These are phyloP conservation scores for Phyllostomus discolor DNA, from an alignment of 2,113 vertebrate species.

Conservation along the genomic window DNA sequence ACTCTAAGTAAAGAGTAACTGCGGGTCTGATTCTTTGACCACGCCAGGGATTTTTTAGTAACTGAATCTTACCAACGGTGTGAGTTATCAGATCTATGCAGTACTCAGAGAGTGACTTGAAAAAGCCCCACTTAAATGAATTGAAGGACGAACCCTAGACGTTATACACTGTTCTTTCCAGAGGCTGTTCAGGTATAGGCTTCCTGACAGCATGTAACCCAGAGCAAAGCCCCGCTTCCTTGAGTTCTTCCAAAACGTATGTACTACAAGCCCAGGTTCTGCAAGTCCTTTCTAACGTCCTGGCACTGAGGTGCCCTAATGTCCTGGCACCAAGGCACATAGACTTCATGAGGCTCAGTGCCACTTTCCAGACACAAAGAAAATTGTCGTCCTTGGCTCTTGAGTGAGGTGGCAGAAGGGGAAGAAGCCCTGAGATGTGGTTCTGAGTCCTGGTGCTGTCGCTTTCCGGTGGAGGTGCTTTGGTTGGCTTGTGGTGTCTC, in stretches of 20 bases:
- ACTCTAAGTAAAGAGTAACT: not conserved
- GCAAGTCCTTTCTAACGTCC: not conserved
- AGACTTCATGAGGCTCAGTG: not conserved
- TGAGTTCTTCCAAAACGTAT: not conserved
- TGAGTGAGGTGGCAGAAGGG: not conserved
- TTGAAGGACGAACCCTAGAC: not conserved
- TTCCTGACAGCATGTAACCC: not conserved
- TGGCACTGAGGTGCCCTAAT: not conserved
- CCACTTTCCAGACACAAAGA: not conserved
- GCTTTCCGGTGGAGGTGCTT: not conserved
- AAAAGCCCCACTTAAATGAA: not conserved
- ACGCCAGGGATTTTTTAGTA: not conserved
- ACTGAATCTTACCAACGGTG: not conserved
- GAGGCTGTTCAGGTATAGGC: not conserved
- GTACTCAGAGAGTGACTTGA: not conserved
- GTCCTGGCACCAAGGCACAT: not conserved
- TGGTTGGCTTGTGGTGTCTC: not conserved
- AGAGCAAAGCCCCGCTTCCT: not conserved
- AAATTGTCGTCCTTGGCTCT: not conserved
- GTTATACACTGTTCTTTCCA: not conserved
- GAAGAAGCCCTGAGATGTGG: not conserved
- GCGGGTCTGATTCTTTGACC: not conserved
- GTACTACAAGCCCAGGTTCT: not conserved
- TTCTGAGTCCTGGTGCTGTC: not conserved
- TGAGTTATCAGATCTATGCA: not conserved